Evolutionary conservation across 2,113 vertebrate species (phyloP), one percentile per base, ranked within the genome.

Genomic region (Phocoena sinus): DNA sequence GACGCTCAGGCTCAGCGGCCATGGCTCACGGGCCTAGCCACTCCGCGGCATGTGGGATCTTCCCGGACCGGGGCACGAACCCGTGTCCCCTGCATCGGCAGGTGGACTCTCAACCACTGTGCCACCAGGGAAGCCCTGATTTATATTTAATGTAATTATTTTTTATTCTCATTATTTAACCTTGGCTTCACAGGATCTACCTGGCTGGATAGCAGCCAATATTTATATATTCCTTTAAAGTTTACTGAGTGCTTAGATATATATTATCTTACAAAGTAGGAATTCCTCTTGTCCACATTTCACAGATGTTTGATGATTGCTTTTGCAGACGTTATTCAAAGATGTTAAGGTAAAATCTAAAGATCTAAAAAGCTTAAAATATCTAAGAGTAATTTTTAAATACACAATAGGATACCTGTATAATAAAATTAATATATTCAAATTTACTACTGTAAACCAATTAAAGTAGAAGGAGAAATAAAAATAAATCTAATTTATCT

Each of bases 131-230:
- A 36, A 36, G 36, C 36, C 36, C 36, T 90, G 41, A 36, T 79
- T 96, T 95, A 95, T 53, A n/a, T n/a, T 93, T 82, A 68, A 89
- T 89, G n/a, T 44, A 87, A 81, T 82, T 94, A 82, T 44, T 94
- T 96, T 94, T 96, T 87, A 33, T 62, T 56, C n/a, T 73, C 14
- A 65, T 62, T 70, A n/a, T 73, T 90, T 96, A 62, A 77, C 44
- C 26, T 91, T 94, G 67, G 50, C 68, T 97, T 97, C 21, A 23
- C 1, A 2, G n/a, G 36, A 47, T 92, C 12, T 80, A 53, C 88
- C 36, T 94, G 56, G 23, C 13, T 91, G 93, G n/a, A 88, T 6
- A 77, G 21, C 9, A 77, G 56, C 38, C 77, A 91, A 47, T 56
- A 31, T 63, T 60, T 81, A 60, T 18, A 67, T 17, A 17, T 81